Evolutionary conservation across 2,888 invertebrate genomes (phyloP).

Genomic region (Tipula helvola): DNA sequence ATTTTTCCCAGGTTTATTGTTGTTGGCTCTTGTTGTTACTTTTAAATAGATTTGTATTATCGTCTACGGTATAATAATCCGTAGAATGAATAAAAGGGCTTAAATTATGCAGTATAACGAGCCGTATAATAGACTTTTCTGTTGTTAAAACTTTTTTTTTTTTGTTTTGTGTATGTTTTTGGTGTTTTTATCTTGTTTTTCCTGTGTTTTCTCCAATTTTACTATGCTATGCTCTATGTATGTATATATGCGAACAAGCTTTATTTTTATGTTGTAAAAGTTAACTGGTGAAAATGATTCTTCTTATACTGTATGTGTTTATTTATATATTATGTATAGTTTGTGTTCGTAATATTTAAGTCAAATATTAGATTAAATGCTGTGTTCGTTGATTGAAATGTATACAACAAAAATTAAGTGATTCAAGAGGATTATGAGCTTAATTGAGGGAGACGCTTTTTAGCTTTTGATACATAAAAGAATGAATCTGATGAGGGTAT

Average conservation of each 20-base stretch:
- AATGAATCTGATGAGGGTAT: neutral
- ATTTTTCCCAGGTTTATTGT: neutral
- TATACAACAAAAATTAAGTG: neutral
- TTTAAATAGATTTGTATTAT: neutral
- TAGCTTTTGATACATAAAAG: neutral
- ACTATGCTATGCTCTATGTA: neutral
- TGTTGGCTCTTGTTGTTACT: neutral
- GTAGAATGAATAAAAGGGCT: neutral
- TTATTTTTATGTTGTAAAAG: neutral
- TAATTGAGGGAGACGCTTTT: neutral
- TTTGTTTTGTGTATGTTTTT: neutral
- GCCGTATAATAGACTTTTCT: neutral
- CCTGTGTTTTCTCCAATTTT: neutral
- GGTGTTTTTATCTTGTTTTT: neutral
- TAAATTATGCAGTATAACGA: conserved; percentile 4
- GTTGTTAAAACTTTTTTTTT: neutral
- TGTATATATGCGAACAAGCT: neutral
- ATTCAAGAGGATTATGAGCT: neutral
- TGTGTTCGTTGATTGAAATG: neutral
- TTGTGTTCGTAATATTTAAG: neutral
- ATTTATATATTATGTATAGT: neutral
- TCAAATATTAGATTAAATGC: neutral
- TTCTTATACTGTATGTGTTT: neutral
- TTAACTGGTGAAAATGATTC: neutral
- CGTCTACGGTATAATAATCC: conserved; percentile 4